Conservation (phyloP, 1,140 invertebrate species). For the Calliphora vicina region DNA sequence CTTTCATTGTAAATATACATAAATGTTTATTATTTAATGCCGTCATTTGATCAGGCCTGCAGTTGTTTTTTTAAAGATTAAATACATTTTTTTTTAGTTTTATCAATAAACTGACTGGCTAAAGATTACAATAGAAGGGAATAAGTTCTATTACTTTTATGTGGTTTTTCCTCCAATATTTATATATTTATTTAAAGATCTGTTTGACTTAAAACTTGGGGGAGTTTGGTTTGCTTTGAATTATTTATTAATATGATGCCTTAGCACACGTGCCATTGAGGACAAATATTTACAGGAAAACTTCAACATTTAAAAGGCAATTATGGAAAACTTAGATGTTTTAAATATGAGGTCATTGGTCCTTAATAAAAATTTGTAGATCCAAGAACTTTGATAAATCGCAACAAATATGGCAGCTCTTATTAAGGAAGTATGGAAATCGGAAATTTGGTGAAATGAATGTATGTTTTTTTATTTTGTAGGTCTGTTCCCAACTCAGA, state of each 20-base stretch:
- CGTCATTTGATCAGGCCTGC: neutral
- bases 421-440: no score
- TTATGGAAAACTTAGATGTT: neutral
- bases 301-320: neutral
- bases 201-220: neutral
- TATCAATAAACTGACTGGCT: neutral
- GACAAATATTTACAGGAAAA: neutral
- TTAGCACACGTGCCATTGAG: neutral
- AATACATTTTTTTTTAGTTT: neutral
- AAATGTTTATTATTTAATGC: slow-evolving; percentile 17
- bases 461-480: no score
- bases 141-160: neutral
- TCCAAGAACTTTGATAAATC: no score
- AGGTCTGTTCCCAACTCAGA: no score
- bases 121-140: neutral
- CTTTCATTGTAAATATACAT: neutral
- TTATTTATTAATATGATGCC: neutral
- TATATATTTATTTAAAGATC: neutral
- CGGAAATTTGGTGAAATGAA: no score
- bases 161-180: neutral
- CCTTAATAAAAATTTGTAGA: no score
- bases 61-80: slow-evolving; percentile 7
- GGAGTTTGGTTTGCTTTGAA: neutral
- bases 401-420: no score
- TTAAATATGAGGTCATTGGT: no score